A percentile compares a stretch with the other conserved stretches of the same genome.
phyloP scores from a whole-genome alignment of 23 tunicate genomes.

The Styela plicata region DNA sequence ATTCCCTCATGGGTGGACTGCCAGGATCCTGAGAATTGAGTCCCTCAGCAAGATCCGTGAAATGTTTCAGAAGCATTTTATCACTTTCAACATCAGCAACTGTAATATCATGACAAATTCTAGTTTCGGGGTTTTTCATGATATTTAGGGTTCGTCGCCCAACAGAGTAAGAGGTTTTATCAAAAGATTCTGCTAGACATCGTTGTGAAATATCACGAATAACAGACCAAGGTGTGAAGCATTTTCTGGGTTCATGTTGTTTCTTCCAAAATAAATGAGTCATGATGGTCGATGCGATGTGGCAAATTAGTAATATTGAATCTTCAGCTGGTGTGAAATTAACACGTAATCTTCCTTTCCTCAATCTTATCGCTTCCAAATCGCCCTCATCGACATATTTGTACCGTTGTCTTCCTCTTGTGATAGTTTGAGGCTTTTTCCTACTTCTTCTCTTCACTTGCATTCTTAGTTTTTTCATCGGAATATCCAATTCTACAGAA shows the following conservation, averaged over 20 bases:
- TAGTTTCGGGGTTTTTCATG: conserved; percentile 40
- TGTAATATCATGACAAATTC: conserved; percentile 45
- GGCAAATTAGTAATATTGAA: conserved; percentile 52
- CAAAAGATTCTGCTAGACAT: conserved; percentile 18
- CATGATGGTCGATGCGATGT: conserved; percentile 43
- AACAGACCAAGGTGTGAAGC: conserved; percentile 31
- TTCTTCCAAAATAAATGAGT: conserved; percentile 1
- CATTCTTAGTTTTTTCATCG: conserved; percentile 4
- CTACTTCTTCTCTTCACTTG: not conserved
- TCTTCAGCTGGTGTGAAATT: conserved; percentile 55
- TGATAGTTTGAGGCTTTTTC: not conserved
- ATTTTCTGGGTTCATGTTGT: conserved; percentile 9
- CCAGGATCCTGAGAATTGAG: not conserved
- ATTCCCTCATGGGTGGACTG: not conserved
- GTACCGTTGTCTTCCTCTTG: not conserved
- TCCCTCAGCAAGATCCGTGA: not conserved
- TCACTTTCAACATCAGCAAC: conserved; percentile 40
- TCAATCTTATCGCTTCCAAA: conserved; percentile 35
- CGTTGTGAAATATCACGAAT: conserved; percentile 40
- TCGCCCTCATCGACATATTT: conserved; percentile 34
- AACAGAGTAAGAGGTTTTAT: conserved; percentile 61
- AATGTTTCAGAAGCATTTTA: not conserved
- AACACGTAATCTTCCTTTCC: conserved; percentile 44
- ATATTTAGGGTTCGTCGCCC: conserved; percentile 33
- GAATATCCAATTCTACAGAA: not conserved